Conservation (phyloP, 2,888 invertebrate genomes). For the Panzeria rudis region DNA sequence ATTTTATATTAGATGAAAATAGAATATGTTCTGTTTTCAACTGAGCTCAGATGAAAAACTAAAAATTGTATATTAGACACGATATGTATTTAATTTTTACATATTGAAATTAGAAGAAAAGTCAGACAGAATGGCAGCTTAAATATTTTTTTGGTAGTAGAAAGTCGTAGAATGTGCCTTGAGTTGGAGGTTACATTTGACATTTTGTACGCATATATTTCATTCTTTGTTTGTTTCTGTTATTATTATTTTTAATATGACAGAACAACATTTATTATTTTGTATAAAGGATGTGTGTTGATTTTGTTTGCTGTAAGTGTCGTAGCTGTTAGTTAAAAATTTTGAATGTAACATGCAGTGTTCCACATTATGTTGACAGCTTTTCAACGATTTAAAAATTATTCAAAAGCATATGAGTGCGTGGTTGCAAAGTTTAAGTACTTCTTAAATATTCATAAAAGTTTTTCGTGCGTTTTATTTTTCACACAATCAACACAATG, state of each 20-base stretch:
- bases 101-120: too few relatives aligned
- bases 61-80: too few relatives aligned
- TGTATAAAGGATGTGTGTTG: neutral
- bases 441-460: conserved; percentile 1
- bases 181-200: conserved; percentile 10
- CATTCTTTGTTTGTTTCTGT: neutral
- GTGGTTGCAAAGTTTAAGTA: conserved; percentile 14
- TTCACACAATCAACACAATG: neutral
- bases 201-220: conserved; percentile 13
- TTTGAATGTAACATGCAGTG: conserved; percentile 25
- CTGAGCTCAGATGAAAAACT: too few relatives aligned
- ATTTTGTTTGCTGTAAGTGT: conserved; percentile 11
- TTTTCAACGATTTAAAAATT: conserved; percentile 38
- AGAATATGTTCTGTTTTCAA: too few relatives aligned
- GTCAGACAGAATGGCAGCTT: too few relatives aligned
- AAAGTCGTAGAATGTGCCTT: neutral
- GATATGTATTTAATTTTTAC: too few relatives aligned
- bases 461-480: neutral
- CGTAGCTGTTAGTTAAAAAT: conserved; percentile 40
- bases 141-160: neutral
- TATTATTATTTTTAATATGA: conserved; percentile 52
- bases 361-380: conserved; percentile 55
- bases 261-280: conserved; percentile 46
- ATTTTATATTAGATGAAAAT: too few relatives aligned
- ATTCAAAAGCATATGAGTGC: conserved; percentile 24